Conservation (phyloP, 2,113 vertebrate genomes). For the Copsychus sechellarum region DNA sequence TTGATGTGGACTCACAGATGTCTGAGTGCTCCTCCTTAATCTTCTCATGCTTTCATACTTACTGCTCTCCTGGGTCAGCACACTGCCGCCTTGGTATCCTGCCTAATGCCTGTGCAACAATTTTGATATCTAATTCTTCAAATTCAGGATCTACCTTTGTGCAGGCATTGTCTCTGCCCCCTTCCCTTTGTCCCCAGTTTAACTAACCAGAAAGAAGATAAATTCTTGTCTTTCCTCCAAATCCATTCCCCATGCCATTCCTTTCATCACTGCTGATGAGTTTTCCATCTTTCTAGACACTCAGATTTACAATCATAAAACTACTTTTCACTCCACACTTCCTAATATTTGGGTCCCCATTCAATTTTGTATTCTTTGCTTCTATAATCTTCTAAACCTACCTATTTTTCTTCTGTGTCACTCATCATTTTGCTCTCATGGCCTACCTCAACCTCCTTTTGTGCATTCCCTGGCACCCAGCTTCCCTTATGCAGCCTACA, state of each 20-base stretch:
- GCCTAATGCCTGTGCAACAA: not conserved
- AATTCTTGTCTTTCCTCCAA: conserved; percentile 36
- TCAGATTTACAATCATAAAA: conserved; percentile 7
- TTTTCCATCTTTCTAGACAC: conserved; percentile 8
- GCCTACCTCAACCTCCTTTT: not conserved
- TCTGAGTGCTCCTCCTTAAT: not conserved
- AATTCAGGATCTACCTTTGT: not conserved
- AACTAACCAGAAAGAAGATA: not conserved
- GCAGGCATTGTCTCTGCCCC: not conserved
- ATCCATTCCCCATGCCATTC: not conserved
- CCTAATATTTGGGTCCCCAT: not conserved
- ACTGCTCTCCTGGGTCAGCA: not conserved
- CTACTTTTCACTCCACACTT: conserved; percentile 50
- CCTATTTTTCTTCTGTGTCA: not conserved
- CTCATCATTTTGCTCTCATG: conserved; percentile 4
- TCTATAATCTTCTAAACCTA: not conserved
- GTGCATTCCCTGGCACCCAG: not conserved
- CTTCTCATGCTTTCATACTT: not conserved
- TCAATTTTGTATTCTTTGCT: not conserved
- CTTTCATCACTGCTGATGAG: not conserved
- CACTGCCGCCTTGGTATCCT: rapidly evolving
- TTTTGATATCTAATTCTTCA: not conserved
- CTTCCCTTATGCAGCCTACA: not conserved
- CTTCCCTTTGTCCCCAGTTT: rapidly evolving
- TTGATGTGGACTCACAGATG: not conserved